Evolutionary conservation across 2,113 vertebrate genomes (phyloP), one percentile per base, ranked within the genome.

Genomic region (Seriola rivoliana): DNA sequence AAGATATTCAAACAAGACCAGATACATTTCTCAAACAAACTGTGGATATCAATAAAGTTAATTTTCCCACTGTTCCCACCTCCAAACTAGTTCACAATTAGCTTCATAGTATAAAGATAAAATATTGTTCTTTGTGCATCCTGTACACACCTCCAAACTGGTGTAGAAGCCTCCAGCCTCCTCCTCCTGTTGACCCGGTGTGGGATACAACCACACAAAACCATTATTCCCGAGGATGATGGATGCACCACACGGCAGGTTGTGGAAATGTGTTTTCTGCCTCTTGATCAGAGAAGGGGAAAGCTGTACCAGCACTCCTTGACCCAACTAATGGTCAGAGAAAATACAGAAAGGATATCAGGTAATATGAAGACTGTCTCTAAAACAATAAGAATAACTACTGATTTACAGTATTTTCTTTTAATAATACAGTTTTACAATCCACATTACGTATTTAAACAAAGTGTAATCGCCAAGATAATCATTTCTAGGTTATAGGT

Each of bases 191-290:
- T 97, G 95, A 65, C 94, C 95, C 0, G 94, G 92, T 0, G 97
- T 98, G 0, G 98, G 97, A 90, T 97, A 97, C 79, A 99, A 95
- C 98, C 98, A 99, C 88, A 99, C 95, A 82, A 96, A 99, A 32
- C 98, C 98, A 0, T 99, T 99, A 94, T 98, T 99, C 1, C 97
- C 97, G 0, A 99, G 95, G 76, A 99, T 99, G 75, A 99, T 87
- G 0, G 98, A 99, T 0, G 98, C 97, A 3, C 98, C 98, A 8
- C 98, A 99, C 0, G 97, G 96, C 80, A 99, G 88, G 85, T 99
- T 97, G 4, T 99, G 98, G 92, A 99, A 99, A 84, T 99, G 98
- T 21, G 97, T 98, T 93, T 99, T 99, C 90, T 99, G 97, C 52
- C 97, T 96, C 81, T 98, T 99, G 82, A 99, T 96, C 6, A 99